These are phyloP conservation scores for Drosophila pruinosa DNA, from an alignment of 1,140 invertebrate species.

Conservation along the genomic window DNA sequence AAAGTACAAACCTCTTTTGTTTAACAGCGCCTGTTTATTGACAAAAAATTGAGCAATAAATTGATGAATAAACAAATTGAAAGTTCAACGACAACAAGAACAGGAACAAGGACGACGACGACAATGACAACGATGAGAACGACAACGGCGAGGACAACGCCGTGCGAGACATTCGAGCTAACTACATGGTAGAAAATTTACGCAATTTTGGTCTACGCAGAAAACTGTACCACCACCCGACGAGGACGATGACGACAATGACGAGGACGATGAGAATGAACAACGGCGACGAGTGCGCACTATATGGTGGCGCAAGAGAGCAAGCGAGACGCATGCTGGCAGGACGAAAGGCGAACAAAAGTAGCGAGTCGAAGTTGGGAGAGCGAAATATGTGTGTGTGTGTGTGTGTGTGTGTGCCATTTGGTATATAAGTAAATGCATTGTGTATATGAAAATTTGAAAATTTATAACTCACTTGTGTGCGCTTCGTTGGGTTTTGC, in stretches of 20 bases:
- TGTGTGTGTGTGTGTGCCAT: constrained; percentile 21
- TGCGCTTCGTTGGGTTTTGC: constrained; percentile 57
- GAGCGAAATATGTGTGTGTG: constrained; percentile 14
- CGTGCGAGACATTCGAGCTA: constrained; percentile 70
- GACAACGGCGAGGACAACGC: constrained; percentile 48
- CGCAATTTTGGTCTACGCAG: constrained; percentile 76
- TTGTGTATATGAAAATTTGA: constrained; percentile 56
- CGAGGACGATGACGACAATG: constrained; percentile 10
- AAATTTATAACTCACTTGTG: constrained; percentile 76
- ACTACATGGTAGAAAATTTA: constrained; percentile 74
- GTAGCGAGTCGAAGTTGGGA: constrained; percentile 51
- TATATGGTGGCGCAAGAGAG: constrained; percentile 44
- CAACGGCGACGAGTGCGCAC: constrained; percentile 62
- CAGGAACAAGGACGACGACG: constrained; percentile 23
- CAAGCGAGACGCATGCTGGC: constrained; percentile 26
- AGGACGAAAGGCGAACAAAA: constrained; percentile 53
- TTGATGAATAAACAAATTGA: constrained; percentile 45
- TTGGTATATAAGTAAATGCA: constrained; percentile 34
- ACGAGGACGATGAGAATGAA: background rate
- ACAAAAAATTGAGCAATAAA: constrained; percentile 10
- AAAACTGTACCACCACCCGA: constrained; percentile 81
- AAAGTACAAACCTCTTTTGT: constrained; percentile 41
- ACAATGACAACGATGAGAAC: constrained; percentile 30
- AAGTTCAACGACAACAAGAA: constrained; percentile 38
- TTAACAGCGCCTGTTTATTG: background rate